Conservation (phyloP, 53 echinoderm and acorn worm species). For the Henricia sp. region DNA sequence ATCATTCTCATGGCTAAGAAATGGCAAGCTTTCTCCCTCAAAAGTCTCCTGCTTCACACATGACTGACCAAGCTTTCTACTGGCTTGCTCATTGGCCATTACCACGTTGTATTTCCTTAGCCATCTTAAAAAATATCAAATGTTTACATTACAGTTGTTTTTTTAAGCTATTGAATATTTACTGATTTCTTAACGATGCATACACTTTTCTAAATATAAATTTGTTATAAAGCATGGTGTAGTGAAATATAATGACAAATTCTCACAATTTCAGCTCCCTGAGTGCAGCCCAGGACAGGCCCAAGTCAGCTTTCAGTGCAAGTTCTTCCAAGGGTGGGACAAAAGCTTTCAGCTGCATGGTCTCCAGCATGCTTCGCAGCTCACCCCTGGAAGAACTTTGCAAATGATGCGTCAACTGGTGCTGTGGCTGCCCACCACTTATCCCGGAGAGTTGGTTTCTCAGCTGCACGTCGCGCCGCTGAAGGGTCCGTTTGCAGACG, state of each 20-base stretch:
- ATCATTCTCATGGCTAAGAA: slow-evolving; percentile 1
- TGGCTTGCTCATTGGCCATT: slow-evolving; percentile 33
- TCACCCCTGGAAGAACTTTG: slow-evolving; percentile 2
- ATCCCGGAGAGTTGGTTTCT: background rate
- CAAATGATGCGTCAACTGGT: slow-evolving; percentile 2
- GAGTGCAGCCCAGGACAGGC: slow-evolving; percentile 36
- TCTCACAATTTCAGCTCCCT: slow-evolving; percentile 44
- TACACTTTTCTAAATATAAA: too few relatives aligned
- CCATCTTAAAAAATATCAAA: slow-evolving; percentile 21
- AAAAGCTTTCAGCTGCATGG: slow-evolving; percentile 2
- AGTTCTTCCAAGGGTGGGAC: slow-evolving; percentile 28
- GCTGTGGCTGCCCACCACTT: background rate
- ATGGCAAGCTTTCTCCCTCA: slow-evolving; percentile 14
- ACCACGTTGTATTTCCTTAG: slow-evolving; percentile 20
- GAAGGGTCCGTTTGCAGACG: background rate
- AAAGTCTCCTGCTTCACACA: background rate
- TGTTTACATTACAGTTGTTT: background rate
- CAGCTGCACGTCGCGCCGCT: background rate
- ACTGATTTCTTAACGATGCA: too few relatives aligned
- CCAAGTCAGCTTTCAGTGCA: slow-evolving; percentile 23
- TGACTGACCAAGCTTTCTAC: slow-evolving; percentile 11
- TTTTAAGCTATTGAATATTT: background rate
- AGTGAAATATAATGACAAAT: background rate
- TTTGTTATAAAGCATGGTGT: background rate
- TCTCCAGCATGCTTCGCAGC: background rate